Evolutionary conservation across 1,140 invertebrate genomes (phyloP).

Genomic region (Zophobas morio): DNA sequence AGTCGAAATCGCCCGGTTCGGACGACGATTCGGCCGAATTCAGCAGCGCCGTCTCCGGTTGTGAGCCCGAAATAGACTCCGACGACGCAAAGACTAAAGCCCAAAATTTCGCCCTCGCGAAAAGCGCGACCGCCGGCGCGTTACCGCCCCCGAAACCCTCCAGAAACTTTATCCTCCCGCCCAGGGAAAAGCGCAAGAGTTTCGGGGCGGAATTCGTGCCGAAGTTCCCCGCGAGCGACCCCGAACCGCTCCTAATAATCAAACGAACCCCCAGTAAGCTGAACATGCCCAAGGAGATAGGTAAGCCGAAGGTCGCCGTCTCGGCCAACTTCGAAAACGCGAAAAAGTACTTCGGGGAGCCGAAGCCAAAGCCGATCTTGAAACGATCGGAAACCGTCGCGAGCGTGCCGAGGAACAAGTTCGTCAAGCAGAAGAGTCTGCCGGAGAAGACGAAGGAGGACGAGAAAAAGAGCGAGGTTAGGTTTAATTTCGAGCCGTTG

Average conservation of each 20-base stretch:
- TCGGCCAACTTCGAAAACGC: slow-evolving; percentile 58
- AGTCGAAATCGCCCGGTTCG: slow-evolving; percentile 57
- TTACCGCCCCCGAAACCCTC: slow-evolving; percentile 35
- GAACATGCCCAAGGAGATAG: slow-evolving; percentile 63
- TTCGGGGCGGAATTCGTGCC: slow-evolving; percentile 58
- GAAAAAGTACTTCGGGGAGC: slow-evolving; percentile 65
- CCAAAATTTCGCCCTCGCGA: slow-evolving; percentile 49
- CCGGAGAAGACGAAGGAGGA: slow-evolving; percentile 54
- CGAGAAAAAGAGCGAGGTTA: slow-evolving; percentile 46
- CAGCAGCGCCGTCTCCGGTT: slow-evolving; percentile 63
- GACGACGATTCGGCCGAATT: slow-evolving; percentile 59
- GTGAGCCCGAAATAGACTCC: slow-evolving; percentile 57
- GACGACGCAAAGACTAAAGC: slow-evolving; percentile 7
- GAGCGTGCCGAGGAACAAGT: slow-evolving; percentile 42
- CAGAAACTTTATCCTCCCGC: slow-evolving; percentile 63
- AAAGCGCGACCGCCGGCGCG: slow-evolving; percentile 57
- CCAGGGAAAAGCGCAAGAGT: slow-evolving; percentile 60
- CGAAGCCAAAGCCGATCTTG: slow-evolving; percentile 50
- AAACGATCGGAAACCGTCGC: slow-evolving; percentile 52
- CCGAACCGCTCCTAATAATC: slow-evolving; percentile 65
- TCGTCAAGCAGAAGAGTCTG: slow-evolving; percentile 59
- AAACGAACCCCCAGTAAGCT: slow-evolving; percentile 67
- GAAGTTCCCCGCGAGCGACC: slow-evolving; percentile 51
- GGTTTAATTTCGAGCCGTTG: slow-evolving; percentile 65
- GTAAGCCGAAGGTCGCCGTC: slow-evolving; percentile 65